These are phyloP conservation scores for Aythya baeri DNA, from an alignment of 2,113 vertebrate species.

Conservation along the genomic window DNA sequence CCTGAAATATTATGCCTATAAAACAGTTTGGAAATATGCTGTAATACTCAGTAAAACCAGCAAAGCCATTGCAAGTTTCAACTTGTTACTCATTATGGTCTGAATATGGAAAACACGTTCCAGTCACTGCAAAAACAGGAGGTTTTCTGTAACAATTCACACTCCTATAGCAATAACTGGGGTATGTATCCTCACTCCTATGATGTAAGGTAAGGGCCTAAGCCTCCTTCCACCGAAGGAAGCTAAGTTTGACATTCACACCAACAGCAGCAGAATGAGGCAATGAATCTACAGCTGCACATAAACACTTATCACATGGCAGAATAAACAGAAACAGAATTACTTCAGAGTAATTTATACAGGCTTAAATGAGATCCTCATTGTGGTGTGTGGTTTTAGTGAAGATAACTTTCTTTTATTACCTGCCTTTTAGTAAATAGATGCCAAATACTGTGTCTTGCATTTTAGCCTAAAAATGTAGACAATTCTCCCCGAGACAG, in stretches of 20 bases:
- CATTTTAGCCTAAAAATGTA: not conserved
- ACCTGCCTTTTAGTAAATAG: not conserved
- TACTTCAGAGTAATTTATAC: slow-evolving; percentile 31
- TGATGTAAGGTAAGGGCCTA: not conserved
- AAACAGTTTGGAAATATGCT: slow-evolving; percentile 31
- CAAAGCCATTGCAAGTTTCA: not conserved
- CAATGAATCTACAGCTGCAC: not conserved
- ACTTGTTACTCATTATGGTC: not conserved
- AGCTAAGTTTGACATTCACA: not conserved
- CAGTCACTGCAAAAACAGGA: not conserved
- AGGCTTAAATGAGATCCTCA: slow-evolving; percentile 4
- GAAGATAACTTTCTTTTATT: not conserved
- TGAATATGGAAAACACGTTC: not conserved
- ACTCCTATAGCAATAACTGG: not conserved
- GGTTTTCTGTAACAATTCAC: not conserved
- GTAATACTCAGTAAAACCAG: slow-evolving; percentile 11
- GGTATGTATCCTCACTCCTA: not conserved
- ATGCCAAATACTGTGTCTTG: not conserved
- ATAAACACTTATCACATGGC: not conserved
- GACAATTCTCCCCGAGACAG: not conserved
- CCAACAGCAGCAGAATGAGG: not conserved
- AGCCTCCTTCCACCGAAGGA: not conserved
- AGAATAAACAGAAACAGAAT: slow-evolving; percentile 19
- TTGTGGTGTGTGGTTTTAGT: not conserved
- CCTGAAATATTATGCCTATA: slow-evolving; percentile 5